Percentiles rank a stretch among this genome's conserved stretches.
Evolutionary conservation across 2,797 vertebrate genomes (phyloP).

Genomic region (Gambusia yucatana): DNA sequence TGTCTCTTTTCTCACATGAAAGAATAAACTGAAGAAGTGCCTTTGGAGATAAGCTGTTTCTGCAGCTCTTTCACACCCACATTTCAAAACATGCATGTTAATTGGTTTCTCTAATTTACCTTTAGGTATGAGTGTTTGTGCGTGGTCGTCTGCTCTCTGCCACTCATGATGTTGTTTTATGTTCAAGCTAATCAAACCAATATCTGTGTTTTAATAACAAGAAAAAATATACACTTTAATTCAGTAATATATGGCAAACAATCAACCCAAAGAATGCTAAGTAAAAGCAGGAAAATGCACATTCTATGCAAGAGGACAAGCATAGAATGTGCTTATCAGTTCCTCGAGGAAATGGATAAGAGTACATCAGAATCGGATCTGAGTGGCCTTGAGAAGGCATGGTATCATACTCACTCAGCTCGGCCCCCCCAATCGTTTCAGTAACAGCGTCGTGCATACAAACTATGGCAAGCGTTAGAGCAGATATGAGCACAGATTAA

Average conservation of each 20-base stretch:
- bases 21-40: background rate
- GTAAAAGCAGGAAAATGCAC: background rate
- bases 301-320: background rate
- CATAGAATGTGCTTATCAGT: too few relatives aligned
- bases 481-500: slow-evolving; percentile 35
- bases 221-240: background rate
- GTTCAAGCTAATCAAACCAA: background rate
- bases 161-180: background rate
- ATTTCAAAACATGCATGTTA: background rate
- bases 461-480: background rate
- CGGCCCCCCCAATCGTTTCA: background rate
- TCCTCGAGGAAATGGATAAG: background rate
- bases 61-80: background rate
- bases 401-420: background rate
- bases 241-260: background rate
- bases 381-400: background rate
- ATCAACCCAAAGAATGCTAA: background rate
- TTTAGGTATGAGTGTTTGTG: background rate
- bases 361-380: background rate
- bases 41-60: background rate
- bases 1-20: background rate
- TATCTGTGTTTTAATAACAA: background rate
- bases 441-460: background rate
- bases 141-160: background rate
- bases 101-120: background rate